Percentiles rank a stretch among this genome's conserved stretches.
These are phyloP conservation scores for Sarcophaga peregrina DNA, from an alignment of 1,140 invertebrate genomes.

Conservation along the genomic window DNA sequence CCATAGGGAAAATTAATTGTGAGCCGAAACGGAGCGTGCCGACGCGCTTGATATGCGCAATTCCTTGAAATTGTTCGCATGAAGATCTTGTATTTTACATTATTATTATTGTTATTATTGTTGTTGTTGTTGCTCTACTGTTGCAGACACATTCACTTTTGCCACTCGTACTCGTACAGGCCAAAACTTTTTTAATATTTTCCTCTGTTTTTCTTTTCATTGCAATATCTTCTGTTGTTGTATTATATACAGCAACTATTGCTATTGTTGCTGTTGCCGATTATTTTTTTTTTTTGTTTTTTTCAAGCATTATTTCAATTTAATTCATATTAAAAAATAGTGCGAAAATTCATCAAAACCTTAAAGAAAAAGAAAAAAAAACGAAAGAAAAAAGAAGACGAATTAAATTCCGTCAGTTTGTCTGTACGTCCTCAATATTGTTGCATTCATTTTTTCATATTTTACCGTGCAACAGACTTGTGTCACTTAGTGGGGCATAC, in stretches of 20 bases:
- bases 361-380: not conserved
- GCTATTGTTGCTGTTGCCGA: too few relatives aligned
- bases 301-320: slow-evolving; percentile 11
- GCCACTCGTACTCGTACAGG: too few relatives aligned
- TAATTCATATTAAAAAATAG: slow-evolving; percentile 42
- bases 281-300: too few relatives aligned
- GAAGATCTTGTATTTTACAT: slow-evolving; percentile 56
- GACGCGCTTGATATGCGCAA: slow-evolving; percentile 67
- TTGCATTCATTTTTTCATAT: not conserved
- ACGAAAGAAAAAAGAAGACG: not conserved
- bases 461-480: not conserved
- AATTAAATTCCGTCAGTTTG: not conserved
- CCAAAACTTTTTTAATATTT: not conserved
- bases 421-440: not conserved
- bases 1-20: slow-evolving; percentile 61
- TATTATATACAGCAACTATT: too few relatives aligned
- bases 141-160: not conserved
- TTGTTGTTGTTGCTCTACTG: not conserved
- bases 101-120: not conserved
- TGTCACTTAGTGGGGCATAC: not conserved
- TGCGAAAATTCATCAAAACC: slow-evolving; percentile 46
- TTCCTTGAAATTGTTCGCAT: slow-evolving; percentile 67
- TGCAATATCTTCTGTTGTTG: too few relatives aligned
- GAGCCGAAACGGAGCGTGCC: slow-evolving; percentile 66
- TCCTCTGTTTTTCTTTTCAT: not conserved